phyloP scores from a whole-genome alignment of 2,888 invertebrate species.

The Drosophila merina region DNA sequence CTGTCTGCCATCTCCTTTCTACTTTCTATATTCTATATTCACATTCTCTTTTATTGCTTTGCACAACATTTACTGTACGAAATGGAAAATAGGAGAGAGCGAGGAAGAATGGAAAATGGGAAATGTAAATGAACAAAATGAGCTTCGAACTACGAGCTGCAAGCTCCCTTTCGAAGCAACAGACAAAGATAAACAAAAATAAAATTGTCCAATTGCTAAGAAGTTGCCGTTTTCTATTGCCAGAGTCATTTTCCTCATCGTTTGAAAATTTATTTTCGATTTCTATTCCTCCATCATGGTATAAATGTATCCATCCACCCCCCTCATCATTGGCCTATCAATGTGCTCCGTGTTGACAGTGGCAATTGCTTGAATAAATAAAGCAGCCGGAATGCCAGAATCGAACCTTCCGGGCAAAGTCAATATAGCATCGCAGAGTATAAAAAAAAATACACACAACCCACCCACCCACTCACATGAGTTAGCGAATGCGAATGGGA shows the following conservation, averaged over 20 bases:
- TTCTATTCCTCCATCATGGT: slow-evolving; percentile 37
- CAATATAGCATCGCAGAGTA: slow-evolving; percentile 6
- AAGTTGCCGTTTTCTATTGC: slow-evolving; percentile 43
- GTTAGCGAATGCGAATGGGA: slow-evolving; percentile 30
- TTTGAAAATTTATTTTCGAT: slow-evolving; percentile 52
- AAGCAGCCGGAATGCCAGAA: slow-evolving; percentile 33
- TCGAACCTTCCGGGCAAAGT: slow-evolving; percentile 38
- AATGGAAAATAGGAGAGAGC: slow-evolving; percentile 43
- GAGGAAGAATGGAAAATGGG: slow-evolving; percentile 43
- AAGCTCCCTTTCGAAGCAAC: slow-evolving; percentile 24
- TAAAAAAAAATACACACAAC: background rate
- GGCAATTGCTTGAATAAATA: slow-evolving; percentile 71
- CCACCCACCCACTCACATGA: background rate
- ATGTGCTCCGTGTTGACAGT: slow-evolving; percentile 59
- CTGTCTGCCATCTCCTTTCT: slow-evolving; percentile 8
- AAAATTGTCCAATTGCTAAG: slow-evolving; percentile 65
- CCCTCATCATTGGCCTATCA: slow-evolving; percentile 52
- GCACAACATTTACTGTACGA: slow-evolving; percentile 58
- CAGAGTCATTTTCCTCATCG: slow-evolving; percentile 50
- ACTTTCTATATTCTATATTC: slow-evolving; percentile 22
- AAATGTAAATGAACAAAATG: slow-evolving; percentile 67
- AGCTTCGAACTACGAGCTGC: slow-evolving; percentile 28
- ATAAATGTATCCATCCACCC: background rate
- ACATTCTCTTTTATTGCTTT: slow-evolving; percentile 56
- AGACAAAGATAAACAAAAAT: slow-evolving; percentile 63